Conservation (phyloP, 2,797 vertebrate species). For the Alexandromys oeconomus region DNA sequence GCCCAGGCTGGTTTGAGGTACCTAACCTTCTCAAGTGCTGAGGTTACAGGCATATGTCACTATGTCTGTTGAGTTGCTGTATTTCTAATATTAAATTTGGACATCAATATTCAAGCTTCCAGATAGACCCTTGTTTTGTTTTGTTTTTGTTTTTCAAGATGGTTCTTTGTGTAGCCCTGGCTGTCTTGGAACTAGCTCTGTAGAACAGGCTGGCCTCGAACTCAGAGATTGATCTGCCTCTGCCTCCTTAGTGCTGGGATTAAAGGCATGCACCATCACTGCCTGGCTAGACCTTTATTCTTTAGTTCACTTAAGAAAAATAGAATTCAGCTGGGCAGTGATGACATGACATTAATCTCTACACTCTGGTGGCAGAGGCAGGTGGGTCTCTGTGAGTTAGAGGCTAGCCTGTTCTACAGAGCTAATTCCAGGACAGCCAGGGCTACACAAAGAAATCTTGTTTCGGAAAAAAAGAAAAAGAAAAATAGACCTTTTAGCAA, state of each 20-base stretch:
- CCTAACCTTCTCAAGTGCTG: background rate
- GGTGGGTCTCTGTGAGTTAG: background rate
- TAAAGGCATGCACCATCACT: background rate
- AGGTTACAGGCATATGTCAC: background rate
- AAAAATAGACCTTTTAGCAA: background rate
- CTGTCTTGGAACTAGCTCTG: background rate
- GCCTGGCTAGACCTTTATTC: background rate
- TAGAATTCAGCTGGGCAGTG: background rate
- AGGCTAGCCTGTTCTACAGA: background rate
- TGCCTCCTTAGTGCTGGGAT: background rate
- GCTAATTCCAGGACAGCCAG: background rate
- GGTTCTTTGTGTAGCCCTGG: no score
- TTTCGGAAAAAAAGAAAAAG: background rate
- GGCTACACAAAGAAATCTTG: background rate
- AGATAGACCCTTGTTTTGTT: constrained; percentile 1
- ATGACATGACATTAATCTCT: background rate
- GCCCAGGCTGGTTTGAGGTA: background rate
- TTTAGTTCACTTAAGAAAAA: constrained; percentile 7
- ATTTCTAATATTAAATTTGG: constrained; percentile 40
- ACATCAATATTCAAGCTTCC: constrained; percentile 1
- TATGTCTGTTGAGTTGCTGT: no score
- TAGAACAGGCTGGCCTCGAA: background rate
- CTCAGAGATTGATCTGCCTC: background rate
- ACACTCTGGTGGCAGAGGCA: background rate
- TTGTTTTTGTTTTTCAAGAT: background rate